Conservation (phyloP, 2,888 invertebrate genomes). For the Andrena trimmerana region DNA sequence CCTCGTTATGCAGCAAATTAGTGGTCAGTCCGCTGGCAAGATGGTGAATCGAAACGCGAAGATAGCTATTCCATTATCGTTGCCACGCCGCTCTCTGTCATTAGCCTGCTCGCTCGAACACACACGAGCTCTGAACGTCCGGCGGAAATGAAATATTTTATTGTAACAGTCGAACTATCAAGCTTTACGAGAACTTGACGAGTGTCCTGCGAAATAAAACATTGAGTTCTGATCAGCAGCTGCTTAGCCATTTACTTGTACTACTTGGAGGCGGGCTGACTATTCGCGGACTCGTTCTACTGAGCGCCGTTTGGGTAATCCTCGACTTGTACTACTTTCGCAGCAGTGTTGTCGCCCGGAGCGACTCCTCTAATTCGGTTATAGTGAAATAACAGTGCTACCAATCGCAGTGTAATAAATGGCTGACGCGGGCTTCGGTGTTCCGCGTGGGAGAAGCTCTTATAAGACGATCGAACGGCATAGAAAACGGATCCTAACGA, state of each 20-base stretch:
- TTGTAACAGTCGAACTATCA: not conserved
- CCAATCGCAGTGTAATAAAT: constrained; percentile 15
- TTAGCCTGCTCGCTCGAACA: constrained; percentile 3
- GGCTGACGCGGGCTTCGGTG: constrained; percentile 20
- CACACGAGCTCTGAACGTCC: not conserved
- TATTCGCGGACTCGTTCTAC: not conserved
- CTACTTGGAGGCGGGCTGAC: not conserved
- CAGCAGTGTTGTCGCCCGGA: not conserved
- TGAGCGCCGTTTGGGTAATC: not conserved
- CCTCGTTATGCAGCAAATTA: constrained; percentile 66
- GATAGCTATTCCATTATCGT: constrained; percentile 56
- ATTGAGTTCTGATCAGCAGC: not conserved
- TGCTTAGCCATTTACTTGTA: not conserved
- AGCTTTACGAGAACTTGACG: no score
- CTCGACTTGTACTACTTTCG: not conserved
- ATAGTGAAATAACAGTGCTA: not conserved
- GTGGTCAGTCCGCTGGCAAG: constrained; percentile 55
- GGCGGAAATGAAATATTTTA: constrained; percentile 4
- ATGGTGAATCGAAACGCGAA: constrained; percentile 51
- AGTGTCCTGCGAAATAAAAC: not conserved
- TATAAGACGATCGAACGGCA: constrained; percentile 47
- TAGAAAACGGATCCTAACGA: constrained; percentile 66
- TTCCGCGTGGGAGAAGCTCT: constrained; percentile 25
- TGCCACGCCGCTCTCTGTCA: constrained; percentile 26
- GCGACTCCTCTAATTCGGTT: no score